These are phyloP conservation scores for Saguinus imperator DNA, from an alignment of 2,113 vertebrate genomes.

Conservation along the genomic window DNA sequence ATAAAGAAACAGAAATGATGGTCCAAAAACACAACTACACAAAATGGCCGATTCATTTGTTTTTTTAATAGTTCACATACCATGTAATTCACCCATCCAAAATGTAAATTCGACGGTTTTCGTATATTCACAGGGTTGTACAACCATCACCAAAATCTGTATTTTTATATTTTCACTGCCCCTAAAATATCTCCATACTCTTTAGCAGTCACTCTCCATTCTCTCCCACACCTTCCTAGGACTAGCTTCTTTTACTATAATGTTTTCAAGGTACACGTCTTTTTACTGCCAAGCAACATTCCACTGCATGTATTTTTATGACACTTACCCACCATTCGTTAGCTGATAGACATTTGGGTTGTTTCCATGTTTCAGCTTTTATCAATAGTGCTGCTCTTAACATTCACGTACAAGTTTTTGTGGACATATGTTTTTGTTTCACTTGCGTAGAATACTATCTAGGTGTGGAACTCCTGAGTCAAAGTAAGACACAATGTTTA, in stretches of 20 bases:
- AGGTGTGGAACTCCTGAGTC: background rate
- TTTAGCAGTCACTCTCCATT: background rate
- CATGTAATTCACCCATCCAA: background rate
- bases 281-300: background rate
- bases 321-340: background rate
- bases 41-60: background rate
- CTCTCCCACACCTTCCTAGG: background rate
- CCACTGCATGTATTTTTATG: background rate
- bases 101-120: background rate
- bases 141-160: background rate
- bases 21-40: background rate
- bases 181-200: too few species aligned
- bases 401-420: background rate
- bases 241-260: background rate
- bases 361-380: background rate
- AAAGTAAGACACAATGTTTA: background rate
- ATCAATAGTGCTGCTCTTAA: background rate
- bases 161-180: background rate
- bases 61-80: background rate
- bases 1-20: background rate
- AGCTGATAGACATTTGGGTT: background rate
- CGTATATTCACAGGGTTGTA: background rate
- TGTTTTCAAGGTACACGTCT: background rate
- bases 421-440: background rate
- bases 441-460: background rate